Evolutionary conservation across 2,797 vertebrate species (phyloP).

Genomic region (Mormyrops boulengeri): DNA sequence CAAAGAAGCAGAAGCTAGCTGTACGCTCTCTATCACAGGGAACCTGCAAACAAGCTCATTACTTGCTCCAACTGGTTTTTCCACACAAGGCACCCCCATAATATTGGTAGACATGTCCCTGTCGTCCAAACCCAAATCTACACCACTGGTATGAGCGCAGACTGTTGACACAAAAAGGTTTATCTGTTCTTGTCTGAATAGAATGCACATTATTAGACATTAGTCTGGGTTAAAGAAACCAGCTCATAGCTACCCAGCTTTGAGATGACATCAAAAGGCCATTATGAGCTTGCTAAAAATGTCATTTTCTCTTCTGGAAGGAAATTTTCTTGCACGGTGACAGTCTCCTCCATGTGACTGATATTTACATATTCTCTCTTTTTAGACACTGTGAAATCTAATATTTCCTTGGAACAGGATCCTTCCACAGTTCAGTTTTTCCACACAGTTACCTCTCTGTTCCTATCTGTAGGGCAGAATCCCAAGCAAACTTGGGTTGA

Average conservation of each 20-base stretch:
- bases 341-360: not conserved
- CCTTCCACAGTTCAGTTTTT: constrained; percentile 1
- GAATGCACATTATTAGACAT: not conserved
- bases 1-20: not conserved
- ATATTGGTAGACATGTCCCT: not conserved
- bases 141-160: not conserved
- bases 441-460: constrained; percentile 12
- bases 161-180: not conserved
- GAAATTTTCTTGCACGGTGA: not conserved
- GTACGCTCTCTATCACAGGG: not conserved
- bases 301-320: not conserved
- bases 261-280: not conserved
- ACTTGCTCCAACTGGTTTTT: not conserved
- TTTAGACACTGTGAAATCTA: not conserved
- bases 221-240: not conserved
- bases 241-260: not conserved
- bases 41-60: not conserved
- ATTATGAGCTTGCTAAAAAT: not conserved
- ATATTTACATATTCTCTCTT: constrained; percentile 3
- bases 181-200: not conserved
- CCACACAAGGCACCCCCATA: not conserved
- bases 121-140: not conserved
- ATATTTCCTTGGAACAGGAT: not conserved
- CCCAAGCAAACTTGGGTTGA: constrained; percentile 18
- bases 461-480: constrained; percentile 21